phyloP scores from a whole-genome alignment of 2,797 vertebrate genomes.

The Oreochromis grahami region DNA sequence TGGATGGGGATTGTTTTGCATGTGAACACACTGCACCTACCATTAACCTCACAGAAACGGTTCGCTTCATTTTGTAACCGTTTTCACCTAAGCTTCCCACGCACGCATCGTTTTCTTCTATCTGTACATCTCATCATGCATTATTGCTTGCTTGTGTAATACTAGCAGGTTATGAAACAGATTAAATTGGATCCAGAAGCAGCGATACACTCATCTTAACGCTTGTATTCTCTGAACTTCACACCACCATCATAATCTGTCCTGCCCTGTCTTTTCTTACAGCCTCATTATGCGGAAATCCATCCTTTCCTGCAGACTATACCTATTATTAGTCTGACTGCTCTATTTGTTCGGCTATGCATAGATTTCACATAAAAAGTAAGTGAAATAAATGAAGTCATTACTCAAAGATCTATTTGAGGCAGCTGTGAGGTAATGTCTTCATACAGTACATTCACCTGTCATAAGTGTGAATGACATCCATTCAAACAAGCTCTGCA shows the following conservation, averaged over 20 bases:
- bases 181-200: not conserved
- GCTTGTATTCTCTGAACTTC: not conserved
- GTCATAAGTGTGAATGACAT: constrained; percentile 27
- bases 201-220: not conserved
- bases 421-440: not conserved
- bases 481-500: constrained; percentile 29
- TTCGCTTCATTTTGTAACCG: not conserved
- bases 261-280: not conserved
- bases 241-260: not conserved
- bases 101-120: not conserved
- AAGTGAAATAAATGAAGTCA: not conserved
- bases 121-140: not conserved
- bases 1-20: not conserved
- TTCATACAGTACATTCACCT: constrained; percentile 14
- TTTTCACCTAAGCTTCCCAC: not conserved
- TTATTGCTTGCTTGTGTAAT: not conserved
- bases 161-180: not conserved
- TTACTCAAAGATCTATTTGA: constrained; percentile 17
- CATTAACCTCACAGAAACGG: not conserved
- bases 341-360: not conserved
- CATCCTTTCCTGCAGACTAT: not conserved
- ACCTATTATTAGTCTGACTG: constrained; percentile 14
- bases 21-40: not conserved
- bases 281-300: constrained; percentile 6
- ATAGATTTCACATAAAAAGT: not conserved